Evolutionary conservation across 2,113 vertebrate genomes (phyloP).

Genomic region (Ctenomys sociabilis): DNA sequence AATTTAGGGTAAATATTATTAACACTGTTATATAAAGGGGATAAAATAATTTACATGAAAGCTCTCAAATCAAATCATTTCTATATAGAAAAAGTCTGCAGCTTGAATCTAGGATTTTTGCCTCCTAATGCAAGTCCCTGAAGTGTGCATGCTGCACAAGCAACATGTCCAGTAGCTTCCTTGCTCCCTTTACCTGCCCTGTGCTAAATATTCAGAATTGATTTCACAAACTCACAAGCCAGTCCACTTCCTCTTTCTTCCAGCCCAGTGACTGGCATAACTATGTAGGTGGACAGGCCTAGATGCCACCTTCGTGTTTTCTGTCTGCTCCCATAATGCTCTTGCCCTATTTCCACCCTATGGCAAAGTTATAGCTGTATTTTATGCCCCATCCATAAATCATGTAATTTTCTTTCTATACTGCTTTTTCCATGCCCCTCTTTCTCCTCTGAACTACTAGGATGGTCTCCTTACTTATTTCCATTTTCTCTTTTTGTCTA

Average conservation of each 20-base stretch:
- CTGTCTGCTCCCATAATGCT: neutral
- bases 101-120: neutral
- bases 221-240: neutral
- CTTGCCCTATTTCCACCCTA: neutral
- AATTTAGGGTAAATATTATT: conserved; percentile 42
- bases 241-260: neutral
- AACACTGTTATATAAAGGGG: conserved; percentile 40
- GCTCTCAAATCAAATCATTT: conserved; percentile 28
- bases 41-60: conserved; percentile 27
- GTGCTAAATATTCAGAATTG: neutral
- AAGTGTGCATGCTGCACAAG: neutral
- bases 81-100: neutral
- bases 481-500: neutral
- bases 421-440: neutral
- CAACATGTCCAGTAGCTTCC: neutral
- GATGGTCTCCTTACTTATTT: neutral
- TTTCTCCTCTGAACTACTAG: neutral
- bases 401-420: neutral
- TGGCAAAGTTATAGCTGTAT: neutral
- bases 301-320: neutral
- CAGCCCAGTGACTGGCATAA: neutral
- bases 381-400: neutral
- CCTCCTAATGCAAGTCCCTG: neutral
- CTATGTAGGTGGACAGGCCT: too few relatives aligned
- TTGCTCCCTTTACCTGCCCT: neutral